Conservation (phyloP, 2,888 invertebrate genomes). For the Ischnura elegans region DNA sequence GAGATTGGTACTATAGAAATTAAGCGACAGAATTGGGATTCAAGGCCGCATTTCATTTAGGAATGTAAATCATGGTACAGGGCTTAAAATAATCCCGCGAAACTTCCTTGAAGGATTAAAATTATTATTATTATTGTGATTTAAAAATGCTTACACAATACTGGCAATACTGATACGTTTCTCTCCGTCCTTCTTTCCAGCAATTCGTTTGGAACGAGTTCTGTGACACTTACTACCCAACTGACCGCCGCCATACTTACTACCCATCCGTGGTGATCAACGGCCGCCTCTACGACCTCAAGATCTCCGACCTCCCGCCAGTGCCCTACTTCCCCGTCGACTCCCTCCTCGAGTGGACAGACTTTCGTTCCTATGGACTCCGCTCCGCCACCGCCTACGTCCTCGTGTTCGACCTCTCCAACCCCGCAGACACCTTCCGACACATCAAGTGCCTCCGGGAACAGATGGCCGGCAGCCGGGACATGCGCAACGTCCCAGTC, state of each 20-base stretch:
- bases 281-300: slow-evolving; percentile 91
- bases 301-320: slow-evolving; percentile 91
- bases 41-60: too few relatives aligned
- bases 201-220: slow-evolving; percentile 95
- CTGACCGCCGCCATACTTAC: slow-evolving; percentile 88
- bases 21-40: too few relatives aligned
- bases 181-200: slow-evolving; percentile 77
- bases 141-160: too few relatives aligned
- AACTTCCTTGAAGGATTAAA: too few relatives aligned
- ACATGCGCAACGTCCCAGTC: slow-evolving; percentile 92
- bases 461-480: slow-evolving; percentile 94
- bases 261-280: slow-evolving; percentile 92
- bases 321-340: slow-evolving; percentile 94
- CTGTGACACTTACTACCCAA: slow-evolving; percentile 87
- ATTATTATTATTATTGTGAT: too few relatives aligned
- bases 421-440: slow-evolving; percentile 91
- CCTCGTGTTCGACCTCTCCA: slow-evolving; percentile 95
- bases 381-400: slow-evolving; percentile 94
- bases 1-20: too few relatives aligned
- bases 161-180: not conserved
- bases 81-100: too few relatives aligned
- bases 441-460: slow-evolving; percentile 94
- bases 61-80: too few relatives aligned
- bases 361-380: slow-evolving; percentile 89
- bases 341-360: slow-evolving; percentile 96